Evolutionary conservation across 2,888 invertebrate species (phyloP).

Genomic region (Phyto melanocephala): DNA sequence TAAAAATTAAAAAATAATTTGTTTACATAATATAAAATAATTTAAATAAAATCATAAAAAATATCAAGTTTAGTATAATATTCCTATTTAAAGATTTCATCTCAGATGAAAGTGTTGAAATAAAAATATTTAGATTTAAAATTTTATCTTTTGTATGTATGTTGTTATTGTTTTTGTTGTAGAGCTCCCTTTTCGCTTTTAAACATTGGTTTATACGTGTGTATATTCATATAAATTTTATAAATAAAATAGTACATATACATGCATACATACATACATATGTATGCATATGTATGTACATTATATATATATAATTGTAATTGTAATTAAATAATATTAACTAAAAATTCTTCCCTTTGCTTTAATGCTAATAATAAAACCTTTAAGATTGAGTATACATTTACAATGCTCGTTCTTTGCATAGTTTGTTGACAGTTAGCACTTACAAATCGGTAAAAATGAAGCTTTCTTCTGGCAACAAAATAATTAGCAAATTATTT

Average conservation of each 20-base stretch:
- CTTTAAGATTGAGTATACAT: neutral
- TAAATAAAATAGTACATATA: neutral
- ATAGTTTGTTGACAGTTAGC: neutral
- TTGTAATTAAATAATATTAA: constrained; percentile 33
- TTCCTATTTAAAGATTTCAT: constrained; percentile 64
- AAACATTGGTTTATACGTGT: constrained; percentile 6
- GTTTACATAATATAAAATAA: constrained; percentile 44
- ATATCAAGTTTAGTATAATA: constrained; percentile 55
- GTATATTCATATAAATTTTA: neutral
- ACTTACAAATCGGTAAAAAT: constrained; percentile 1
- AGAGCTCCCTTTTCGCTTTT: constrained; percentile 42
- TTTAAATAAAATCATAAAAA: constrained; percentile 61
- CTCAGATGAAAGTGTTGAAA: constrained; percentile 65
- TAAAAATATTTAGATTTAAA: constrained; percentile 47
- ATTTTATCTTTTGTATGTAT: constrained; percentile 15
- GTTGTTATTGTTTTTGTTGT: constrained; percentile 28
- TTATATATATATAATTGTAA: constrained; percentile 29
- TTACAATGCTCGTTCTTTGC: neutral
- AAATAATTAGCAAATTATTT: no score
- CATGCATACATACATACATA: neutral
- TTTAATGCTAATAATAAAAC: constrained; percentile 13
- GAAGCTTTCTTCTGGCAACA: no score
- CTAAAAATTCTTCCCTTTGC: constrained; percentile 27
- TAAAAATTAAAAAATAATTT: constrained; percentile 39
- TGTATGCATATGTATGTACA: constrained; percentile 1